These are phyloP conservation scores for Molossus molossus DNA, from an alignment of 2,797 vertebrate genomes.

Conservation along the genomic window DNA sequence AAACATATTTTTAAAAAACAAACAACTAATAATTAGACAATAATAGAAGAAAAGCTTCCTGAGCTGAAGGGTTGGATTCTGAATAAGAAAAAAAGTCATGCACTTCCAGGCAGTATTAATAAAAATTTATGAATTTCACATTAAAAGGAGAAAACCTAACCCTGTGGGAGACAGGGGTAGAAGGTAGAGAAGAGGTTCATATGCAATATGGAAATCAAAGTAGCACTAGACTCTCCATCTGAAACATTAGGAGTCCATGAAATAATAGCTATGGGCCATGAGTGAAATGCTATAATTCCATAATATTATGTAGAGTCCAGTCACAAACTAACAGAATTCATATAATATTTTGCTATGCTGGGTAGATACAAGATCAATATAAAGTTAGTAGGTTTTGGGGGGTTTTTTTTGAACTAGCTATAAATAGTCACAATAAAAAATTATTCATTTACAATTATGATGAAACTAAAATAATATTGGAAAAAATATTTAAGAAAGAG, in stretches of 20 bases:
- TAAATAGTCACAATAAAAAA: slow-evolving; percentile 35
- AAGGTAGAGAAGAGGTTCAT: background rate
- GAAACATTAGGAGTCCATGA: background rate
- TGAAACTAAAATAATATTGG: slow-evolving; percentile 5
- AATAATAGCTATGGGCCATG: background rate
- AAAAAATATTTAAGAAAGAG: background rate
- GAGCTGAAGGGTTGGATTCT: background rate
- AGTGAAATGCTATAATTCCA: background rate
- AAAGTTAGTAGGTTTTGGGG: background rate
- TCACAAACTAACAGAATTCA: slow-evolving; percentile 15
- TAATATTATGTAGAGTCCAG: background rate
- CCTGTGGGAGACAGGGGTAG: background rate
- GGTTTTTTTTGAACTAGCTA: background rate
- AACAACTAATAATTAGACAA: slow-evolving; percentile 3
- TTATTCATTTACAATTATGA: background rate
- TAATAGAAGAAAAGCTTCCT: background rate
- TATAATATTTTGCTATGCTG: background rate
- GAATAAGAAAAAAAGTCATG: background rate
- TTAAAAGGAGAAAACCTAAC: background rate
- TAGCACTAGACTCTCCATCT: background rate
- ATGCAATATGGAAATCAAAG: background rate
- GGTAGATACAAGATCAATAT: background rate
- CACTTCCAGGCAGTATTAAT: background rate
- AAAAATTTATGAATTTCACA: background rate
- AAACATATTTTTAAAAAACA: background rate